A percentile compares a stretch with the other conserved stretches of the same genome.
Evolutionary conservation across 1,140 invertebrate species (phyloP).

Genomic region (Antheraea mylitta): DNA sequence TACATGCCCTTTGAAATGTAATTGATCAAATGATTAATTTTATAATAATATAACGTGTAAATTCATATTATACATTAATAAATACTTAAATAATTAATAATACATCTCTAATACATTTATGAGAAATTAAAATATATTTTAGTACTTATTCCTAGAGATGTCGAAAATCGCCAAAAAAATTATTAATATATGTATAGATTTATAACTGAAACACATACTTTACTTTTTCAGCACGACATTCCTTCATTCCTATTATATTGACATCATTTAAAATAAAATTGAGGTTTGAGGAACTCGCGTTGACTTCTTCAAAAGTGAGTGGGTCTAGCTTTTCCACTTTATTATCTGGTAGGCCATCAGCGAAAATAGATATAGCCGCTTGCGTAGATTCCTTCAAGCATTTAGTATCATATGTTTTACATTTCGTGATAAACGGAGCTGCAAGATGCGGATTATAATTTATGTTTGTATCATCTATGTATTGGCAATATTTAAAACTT

Average conservation of each 20-base stretch:
- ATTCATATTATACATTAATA: no score
- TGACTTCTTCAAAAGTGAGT: conserved; percentile 28
- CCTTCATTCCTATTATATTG: conserved; percentile 29
- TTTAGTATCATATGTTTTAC: conserved; percentile 34
- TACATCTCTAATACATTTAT: no score
- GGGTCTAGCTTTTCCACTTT: conserved; percentile 36
- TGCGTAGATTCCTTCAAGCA: conserved; percentile 38
- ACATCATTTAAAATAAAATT: conserved; percentile 38
- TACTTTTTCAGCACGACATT: conserved; percentile 12
- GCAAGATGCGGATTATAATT: conserved; percentile 6
- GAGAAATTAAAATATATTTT: no score
- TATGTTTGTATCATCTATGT: no score
- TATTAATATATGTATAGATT: no score
- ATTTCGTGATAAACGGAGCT: conserved; percentile 39
- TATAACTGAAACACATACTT: conserved; percentile 7
- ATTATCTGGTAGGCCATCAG: conserved; percentile 37
- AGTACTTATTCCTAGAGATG: no score
- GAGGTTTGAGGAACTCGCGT: conserved; percentile 28
- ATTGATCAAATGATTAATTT: no score
- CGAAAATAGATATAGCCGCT: conserved; percentile 32
- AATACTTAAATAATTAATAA: no score
- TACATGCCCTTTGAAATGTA: no score
- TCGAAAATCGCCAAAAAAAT: no score
- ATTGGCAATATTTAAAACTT: no score
- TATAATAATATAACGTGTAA: no score